Percentiles rank a stretch among this genome's conserved stretches.
phyloP scores from a whole-genome alignment of 2,797 vertebrate genomes.

The Pipistrellus pygmaeus region DNA sequence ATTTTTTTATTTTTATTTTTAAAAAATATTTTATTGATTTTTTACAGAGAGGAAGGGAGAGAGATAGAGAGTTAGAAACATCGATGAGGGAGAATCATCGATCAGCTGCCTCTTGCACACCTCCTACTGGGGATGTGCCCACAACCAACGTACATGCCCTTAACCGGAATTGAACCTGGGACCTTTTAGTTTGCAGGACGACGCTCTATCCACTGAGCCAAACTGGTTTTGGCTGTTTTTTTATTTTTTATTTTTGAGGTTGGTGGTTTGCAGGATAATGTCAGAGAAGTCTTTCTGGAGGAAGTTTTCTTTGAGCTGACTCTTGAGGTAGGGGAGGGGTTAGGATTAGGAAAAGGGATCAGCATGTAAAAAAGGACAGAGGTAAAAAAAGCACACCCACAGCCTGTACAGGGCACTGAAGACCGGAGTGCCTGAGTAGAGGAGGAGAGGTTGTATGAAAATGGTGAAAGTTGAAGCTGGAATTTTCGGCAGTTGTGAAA shows the following conservation, averaged over 20 bases:
- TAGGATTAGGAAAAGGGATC: background rate
- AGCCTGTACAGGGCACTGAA: background rate
- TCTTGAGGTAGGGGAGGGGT: background rate
- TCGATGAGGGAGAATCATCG: too few species aligned
- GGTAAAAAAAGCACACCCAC: background rate
- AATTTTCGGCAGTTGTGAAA: background rate
- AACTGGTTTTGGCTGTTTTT: too few species aligned
- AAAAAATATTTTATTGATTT: too few species aligned
- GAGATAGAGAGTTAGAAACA: too few species aligned
- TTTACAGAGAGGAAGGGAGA: too few species aligned
- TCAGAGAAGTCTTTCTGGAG: background rate
- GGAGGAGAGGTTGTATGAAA: background rate
- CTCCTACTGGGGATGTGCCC: too few species aligned
- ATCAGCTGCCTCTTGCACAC: too few species aligned
- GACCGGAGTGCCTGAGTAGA: background rate
- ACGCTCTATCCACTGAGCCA: too few species aligned
- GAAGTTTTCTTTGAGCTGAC: slow-evolving; percentile 13
- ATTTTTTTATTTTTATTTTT: too few species aligned
- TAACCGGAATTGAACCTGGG: too few species aligned
- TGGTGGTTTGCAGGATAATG: background rate
- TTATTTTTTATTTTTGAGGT: background rate
- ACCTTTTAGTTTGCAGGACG: too few species aligned
- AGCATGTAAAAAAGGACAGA: background rate
- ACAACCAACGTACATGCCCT: too few species aligned
- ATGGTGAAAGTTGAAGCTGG: background rate